Evolutionary conservation across 1,140 invertebrate genomes (phyloP), one percentile per base, ranked within the genome.

Genomic region (Macrobrachium nipponense): DNA sequence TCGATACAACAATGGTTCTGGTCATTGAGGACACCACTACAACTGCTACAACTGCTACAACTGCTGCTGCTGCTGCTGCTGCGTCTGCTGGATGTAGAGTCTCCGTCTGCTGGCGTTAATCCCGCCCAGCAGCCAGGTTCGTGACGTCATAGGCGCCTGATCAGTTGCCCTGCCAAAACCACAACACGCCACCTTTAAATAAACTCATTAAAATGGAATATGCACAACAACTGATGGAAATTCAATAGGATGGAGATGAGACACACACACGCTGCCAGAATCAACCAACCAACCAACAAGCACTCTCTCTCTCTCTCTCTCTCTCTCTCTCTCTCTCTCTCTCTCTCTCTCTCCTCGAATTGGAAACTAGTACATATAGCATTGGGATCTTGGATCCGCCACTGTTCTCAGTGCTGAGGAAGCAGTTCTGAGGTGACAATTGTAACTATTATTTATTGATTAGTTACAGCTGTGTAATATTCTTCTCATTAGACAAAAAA

Each of bases 241-340:
- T 70, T 70, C 68, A 70, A 70, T 70, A 70, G 68, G 20, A 70
- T 70, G 68, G 68, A 70, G 68, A 70, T 70, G 68, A 70, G 68
- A n/a, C 68, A 17, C n/a, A 23, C 23, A 15, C 68, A 70, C 68
- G 5, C 20, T 20, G 23, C 20, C 14, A 23, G 36, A 2, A n/a
- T 2, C 68, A 70, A n/a, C 15, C 8, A 7, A 7, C 15, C 64
- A 27, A 27, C 64, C 23, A 43, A 12, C 64, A 14, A 20, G 20
- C 23, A 6, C 36, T 27, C 68, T 27, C 0, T 8, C 2, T 43
- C 68, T 66, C 23, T 66, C 64, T 27, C 64, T 66, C 64, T 66
- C 64, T 27, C 64, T 66, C 64, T 66, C 64, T 27, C 64, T 66
- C 64, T 66, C 64, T 27, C 64, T 66, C 64, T 66, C 64, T 27